A percentile compares a stretch with the other conserved stretches of the same genome.
These are phyloP conservation scores for Drosophila equinoxialis DNA, from an alignment of 1,140 invertebrate genomes.

Conservation along the genomic window DNA sequence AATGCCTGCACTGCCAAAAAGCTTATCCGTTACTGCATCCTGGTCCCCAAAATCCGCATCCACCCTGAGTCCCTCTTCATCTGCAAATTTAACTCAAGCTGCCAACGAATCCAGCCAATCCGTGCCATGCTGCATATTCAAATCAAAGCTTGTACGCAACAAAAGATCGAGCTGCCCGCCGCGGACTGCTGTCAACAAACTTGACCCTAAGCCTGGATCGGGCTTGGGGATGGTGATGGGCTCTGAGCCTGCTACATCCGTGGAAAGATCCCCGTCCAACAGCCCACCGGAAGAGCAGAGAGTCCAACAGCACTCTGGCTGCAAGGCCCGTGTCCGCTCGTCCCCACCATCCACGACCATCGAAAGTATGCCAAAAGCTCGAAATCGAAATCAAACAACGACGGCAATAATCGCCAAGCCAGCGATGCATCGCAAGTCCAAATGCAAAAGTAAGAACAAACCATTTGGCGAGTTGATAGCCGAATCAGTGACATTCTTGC, in stretches of 20 bases:
- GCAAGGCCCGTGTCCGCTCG: slow-evolving; percentile 13
- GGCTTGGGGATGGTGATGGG: neutral
- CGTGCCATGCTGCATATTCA: slow-evolving; percentile 13
- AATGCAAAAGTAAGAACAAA: slow-evolving; percentile 56
- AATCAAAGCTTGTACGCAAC: slow-evolving; percentile 12
- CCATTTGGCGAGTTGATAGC: neutral
- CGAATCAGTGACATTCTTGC: neutral
- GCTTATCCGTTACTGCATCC: slow-evolving; percentile 6
- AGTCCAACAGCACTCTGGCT: slow-evolving; percentile 12
- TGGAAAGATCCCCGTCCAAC: slow-evolving; percentile 1
- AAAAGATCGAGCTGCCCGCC: slow-evolving; percentile 5
- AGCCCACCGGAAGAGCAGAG: slow-evolving; percentile 2
- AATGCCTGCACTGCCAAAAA: slow-evolving; percentile 1
- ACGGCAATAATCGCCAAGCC: slow-evolving; percentile 30
- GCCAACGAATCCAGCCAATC: slow-evolving; percentile 21
- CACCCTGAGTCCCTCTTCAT: neutral
- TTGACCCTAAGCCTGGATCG: slow-evolving; percentile 9
- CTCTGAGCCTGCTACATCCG: neutral
- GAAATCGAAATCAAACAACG: slow-evolving; percentile 33
- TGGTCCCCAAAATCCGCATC: slow-evolving; percentile 9
- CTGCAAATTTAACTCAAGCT: slow-evolving; percentile 14
- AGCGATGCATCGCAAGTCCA: slow-evolving; percentile 64
- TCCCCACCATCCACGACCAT: slow-evolving; percentile 11
- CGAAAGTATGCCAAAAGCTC: slow-evolving; percentile 39
- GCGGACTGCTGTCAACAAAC: neutral